These are phyloP conservation scores for Etheostoma spectabile DNA, from an alignment of 2,113 vertebrate species.

Conservation along the genomic window DNA sequence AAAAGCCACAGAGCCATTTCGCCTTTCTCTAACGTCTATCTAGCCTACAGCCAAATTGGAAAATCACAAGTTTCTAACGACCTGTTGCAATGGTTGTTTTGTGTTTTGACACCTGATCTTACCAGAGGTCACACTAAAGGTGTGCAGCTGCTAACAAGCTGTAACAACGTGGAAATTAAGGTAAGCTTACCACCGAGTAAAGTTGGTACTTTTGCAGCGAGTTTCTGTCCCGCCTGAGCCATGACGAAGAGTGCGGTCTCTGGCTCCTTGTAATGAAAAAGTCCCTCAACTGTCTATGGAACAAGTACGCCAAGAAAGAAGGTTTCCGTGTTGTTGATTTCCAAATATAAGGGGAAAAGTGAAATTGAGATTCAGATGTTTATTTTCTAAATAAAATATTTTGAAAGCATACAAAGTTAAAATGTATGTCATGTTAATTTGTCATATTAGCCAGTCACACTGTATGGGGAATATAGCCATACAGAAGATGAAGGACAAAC, in stretches of 20 bases:
- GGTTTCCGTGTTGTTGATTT: constrained; percentile 51
- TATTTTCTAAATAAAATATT: constrained; percentile 14
- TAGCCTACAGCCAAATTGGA: too few relatives aligned
- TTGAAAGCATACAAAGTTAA: neutral
- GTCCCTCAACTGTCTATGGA: too few relatives aligned
- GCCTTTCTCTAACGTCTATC: too few relatives aligned
- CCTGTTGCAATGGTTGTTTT: neutral
- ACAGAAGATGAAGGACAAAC: neutral
- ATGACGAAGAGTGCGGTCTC: constrained; percentile 46
- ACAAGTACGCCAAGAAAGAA: neutral
- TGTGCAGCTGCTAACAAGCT: neutral
- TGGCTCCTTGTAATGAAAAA: too few relatives aligned
- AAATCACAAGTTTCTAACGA: neutral
- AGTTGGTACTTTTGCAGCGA: constrained; percentile 84
- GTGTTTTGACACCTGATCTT: neutral
- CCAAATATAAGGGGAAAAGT: constrained; percentile 16
- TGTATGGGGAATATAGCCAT: neutral
- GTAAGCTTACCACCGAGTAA: constrained; percentile 85
- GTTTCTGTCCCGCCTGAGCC: constrained; percentile 86
- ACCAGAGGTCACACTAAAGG: constrained; percentile 34
- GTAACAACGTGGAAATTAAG: neutral
- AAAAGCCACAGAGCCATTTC: neutral
- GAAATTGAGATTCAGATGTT: neutral
- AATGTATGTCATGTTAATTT: too few relatives aligned
- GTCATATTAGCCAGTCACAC: too few relatives aligned